A percentile compares a stretch with the other conserved stretches of the same genome.
Conservation (phyloP, 2,113 vertebrate species). For the Panthera uncia region DNA sequence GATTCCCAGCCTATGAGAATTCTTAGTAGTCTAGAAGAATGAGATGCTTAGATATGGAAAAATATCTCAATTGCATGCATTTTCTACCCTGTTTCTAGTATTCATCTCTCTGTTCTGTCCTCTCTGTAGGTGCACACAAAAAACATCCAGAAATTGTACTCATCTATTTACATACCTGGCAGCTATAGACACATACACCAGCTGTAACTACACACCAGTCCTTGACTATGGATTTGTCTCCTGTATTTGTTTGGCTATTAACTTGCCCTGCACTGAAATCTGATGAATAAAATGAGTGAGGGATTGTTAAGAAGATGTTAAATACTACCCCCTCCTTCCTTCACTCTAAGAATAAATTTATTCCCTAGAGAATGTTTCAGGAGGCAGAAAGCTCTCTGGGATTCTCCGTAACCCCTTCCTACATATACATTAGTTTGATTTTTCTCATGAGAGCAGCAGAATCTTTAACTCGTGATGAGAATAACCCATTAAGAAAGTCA, state of each 20-base stretch:
- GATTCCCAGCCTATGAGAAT: background rate
- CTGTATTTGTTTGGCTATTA: conserved; percentile 16
- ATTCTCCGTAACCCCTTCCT: background rate
- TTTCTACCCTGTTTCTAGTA: background rate
- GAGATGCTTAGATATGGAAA: conserved; percentile 29
- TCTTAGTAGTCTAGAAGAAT: background rate
- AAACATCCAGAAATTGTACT: background rate
- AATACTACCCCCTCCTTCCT: background rate
- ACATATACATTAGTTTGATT: background rate
- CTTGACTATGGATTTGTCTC: background rate
- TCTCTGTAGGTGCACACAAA: background rate
- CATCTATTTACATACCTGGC: conserved; percentile 15
- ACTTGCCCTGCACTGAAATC: background rate
- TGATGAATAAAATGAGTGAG: background rate
- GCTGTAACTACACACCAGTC: background rate
- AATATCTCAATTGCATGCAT: background rate
- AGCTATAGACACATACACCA: background rate
- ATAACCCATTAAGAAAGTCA: conserved; percentile 20
- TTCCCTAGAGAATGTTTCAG: conserved; percentile 24
- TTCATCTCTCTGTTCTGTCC: background rate
- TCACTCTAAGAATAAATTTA: background rate
- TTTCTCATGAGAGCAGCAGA: conserved; percentile 4
- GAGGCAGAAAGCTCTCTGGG: background rate
- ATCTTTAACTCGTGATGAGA: conserved; percentile 16
- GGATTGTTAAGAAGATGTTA: conserved; percentile 32